These are phyloP conservation scores for Erpetoichthys calabaricus DNA, from an alignment of 2,797 vertebrate genomes.

Conservation along the genomic window DNA sequence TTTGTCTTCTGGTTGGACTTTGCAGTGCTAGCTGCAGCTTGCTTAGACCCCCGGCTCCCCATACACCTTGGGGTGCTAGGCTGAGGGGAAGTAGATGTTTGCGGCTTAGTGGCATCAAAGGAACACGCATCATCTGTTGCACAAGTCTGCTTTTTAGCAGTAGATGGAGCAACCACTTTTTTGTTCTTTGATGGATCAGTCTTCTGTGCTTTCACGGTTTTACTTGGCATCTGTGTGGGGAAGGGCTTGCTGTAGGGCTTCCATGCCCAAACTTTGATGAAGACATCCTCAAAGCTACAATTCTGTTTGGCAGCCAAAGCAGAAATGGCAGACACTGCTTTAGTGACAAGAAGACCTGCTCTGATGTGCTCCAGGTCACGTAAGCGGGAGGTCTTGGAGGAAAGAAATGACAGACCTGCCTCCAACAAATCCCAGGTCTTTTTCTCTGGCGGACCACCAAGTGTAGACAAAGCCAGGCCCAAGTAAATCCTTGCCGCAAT, in stretches of 20 bases:
- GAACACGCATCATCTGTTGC: constrained; percentile 5
- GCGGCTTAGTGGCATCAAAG: constrained; percentile 21
- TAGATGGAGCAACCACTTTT: background rate
- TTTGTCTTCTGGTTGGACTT: constrained; percentile 21
- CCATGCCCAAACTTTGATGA: constrained; percentile 54
- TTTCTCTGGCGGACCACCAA: constrained; percentile 23
- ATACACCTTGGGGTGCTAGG: constrained; percentile 44
- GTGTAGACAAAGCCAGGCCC: constrained; percentile 41
- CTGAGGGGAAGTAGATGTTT: constrained; percentile 10
- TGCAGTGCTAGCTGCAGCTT: constrained; percentile 14
- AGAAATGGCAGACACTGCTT: constrained; percentile 45
- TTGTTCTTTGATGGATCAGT: constrained; percentile 21
- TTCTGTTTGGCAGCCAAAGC: constrained; percentile 34
- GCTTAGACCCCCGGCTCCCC: constrained; percentile 10
- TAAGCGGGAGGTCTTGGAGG: constrained; percentile 27
- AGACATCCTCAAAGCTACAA: constrained; percentile 40
- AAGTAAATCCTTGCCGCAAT: constrained; percentile 53
- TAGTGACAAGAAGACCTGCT: constrained; percentile 53
- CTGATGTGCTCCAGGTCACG: constrained; percentile 40
- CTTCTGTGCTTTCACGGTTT: no score
- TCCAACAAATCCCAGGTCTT: constrained; percentile 53
- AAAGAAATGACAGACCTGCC: constrained; percentile 50
- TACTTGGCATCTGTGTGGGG: no score
- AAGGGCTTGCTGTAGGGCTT: constrained; percentile 26
- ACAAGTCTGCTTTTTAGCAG: constrained; percentile 2